Conservation (phyloP, 2,797 vertebrate species). For the Decapterus maruadsi region DNA sequence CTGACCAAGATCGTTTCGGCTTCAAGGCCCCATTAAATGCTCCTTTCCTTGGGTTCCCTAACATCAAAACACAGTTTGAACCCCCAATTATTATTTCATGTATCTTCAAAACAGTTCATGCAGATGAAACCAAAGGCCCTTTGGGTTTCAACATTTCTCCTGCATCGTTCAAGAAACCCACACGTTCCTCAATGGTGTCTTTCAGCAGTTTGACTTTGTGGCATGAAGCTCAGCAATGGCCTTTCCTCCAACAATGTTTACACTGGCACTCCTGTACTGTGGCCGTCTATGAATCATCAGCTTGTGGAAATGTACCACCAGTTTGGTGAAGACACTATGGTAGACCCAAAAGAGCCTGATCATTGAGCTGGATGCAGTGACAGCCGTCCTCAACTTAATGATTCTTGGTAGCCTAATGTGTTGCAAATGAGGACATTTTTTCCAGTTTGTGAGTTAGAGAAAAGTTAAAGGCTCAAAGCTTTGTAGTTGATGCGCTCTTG, state of each 20-base stretch:
- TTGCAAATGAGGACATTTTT: slow-evolving; percentile 7
- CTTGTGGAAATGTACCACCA: slow-evolving; percentile 37
- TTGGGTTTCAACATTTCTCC: slow-evolving; percentile 40
- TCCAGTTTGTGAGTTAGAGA: slow-evolving; percentile 8
- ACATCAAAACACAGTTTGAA: slow-evolving; percentile 46
- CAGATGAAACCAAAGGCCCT: slow-evolving; percentile 20
- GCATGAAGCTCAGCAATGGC: slow-evolving; percentile 15
- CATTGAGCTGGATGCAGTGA: slow-evolving; percentile 14
- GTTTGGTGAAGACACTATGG: slow-evolving; percentile 32
- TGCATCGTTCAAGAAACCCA: slow-evolving; percentile 20
- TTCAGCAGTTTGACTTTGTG: slow-evolving; percentile 35
- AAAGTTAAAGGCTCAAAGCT: slow-evolving; percentile 5
- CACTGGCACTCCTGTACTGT: slow-evolving; percentile 29
- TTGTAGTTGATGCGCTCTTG: not conserved
- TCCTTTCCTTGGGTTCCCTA: slow-evolving; percentile 36
- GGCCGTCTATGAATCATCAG: slow-evolving; percentile 54
- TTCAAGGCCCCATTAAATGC: slow-evolving; percentile 23
- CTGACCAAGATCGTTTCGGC: slow-evolving; percentile 19
- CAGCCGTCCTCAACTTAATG: not conserved
- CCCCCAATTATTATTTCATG: slow-evolving; percentile 44
- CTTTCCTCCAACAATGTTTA: slow-evolving; percentile 32
- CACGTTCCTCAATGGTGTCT: slow-evolving; percentile 25
- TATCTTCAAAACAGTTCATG: slow-evolving; percentile 27
- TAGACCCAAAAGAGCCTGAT: slow-evolving; percentile 28
- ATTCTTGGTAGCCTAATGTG: slow-evolving; percentile 21